Percentiles rank a stretch among this genome's conserved stretches.
Evolutionary conservation across 2,797 vertebrate genomes (phyloP).

Genomic region (Ctenosaura bakeri): DNA sequence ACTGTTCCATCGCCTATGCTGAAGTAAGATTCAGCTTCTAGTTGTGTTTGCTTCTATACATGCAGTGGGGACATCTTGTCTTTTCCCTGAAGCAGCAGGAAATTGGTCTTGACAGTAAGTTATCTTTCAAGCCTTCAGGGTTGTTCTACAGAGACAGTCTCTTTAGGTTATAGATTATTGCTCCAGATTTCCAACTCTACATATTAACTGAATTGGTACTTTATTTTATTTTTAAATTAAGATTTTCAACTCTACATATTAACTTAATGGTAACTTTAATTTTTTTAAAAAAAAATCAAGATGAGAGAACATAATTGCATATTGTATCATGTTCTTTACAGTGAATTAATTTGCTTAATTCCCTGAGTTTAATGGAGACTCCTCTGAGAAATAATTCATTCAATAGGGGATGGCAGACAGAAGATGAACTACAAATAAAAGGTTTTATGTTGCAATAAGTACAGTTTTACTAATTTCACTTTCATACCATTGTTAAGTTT

Average conservation of each 20-base stretch:
- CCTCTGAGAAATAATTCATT: constrained; percentile 70
- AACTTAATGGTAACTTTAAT: not conserved
- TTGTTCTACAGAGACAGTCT: too few species aligned
- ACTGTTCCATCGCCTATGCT: not conserved
- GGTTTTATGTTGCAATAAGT: constrained; percentile 73
- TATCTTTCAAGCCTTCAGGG: too few species aligned
- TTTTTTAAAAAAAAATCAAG: not conserved
- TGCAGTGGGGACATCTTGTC: not conserved
- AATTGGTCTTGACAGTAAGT: too few species aligned
- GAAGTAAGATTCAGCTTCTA: not conserved
- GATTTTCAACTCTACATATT: not conserved
- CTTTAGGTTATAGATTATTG: too few species aligned
- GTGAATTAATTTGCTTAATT: constrained; percentile 73
- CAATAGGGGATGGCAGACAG: constrained; percentile 68
- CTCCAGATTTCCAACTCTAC: too few species aligned
- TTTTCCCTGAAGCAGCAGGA: too few species aligned
- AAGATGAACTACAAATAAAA: constrained; percentile 75
- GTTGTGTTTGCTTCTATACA: not conserved
- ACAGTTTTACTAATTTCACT: constrained; percentile 74
- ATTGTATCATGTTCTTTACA: constrained; percentile 52
- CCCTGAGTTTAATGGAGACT: constrained; percentile 74
- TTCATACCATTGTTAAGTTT: constrained; percentile 76
- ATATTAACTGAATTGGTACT: too few species aligned
- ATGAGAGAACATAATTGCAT: constrained; percentile 8
- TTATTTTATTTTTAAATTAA: not conserved